These are phyloP conservation scores for Scylla paramamosain DNA, from an alignment of 1,140 invertebrate genomes.

Conservation along the genomic window DNA sequence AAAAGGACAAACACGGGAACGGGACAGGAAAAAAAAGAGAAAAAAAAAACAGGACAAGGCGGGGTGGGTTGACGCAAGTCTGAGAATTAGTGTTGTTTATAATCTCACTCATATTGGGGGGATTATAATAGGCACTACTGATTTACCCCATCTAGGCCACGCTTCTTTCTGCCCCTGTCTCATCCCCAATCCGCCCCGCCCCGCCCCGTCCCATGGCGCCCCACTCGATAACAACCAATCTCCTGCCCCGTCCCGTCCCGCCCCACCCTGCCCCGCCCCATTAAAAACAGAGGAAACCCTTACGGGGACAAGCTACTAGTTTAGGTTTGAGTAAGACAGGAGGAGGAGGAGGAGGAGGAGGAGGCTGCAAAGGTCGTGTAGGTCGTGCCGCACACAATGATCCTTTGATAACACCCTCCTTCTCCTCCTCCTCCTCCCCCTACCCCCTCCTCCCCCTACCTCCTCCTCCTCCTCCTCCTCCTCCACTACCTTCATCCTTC, in stretches of 20 bases:
- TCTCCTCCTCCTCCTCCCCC: not conserved
- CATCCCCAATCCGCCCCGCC: not conserved
- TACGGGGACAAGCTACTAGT: slow-evolving; percentile 11
- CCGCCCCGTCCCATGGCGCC: not conserved
- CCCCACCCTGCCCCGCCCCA: not conserved
- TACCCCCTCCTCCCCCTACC: not conserved
- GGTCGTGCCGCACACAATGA: not conserved
- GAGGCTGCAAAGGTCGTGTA: slow-evolving; percentile 11
- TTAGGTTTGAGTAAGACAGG: not conserved
- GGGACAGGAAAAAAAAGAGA: slow-evolving; percentile 36
- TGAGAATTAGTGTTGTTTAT: too few relatives aligned
- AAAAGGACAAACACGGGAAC: not conserved
- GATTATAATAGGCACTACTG: too few relatives aligned
- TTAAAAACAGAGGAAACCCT: not conserved
- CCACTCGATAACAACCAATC: too few relatives aligned
- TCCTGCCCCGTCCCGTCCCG: not conserved
- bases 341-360: not conserved
- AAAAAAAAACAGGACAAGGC: not conserved
- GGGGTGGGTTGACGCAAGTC: too few relatives aligned
- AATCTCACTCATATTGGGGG: too few relatives aligned
- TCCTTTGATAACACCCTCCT: not conserved
- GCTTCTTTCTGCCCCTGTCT: not conserved
- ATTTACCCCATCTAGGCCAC: too few relatives aligned
- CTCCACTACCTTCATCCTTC: not conserved
- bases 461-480: not conserved